Evolutionary conservation across 1,140 invertebrate species (phyloP).

Genomic region (Subanguina moxae): DNA sequence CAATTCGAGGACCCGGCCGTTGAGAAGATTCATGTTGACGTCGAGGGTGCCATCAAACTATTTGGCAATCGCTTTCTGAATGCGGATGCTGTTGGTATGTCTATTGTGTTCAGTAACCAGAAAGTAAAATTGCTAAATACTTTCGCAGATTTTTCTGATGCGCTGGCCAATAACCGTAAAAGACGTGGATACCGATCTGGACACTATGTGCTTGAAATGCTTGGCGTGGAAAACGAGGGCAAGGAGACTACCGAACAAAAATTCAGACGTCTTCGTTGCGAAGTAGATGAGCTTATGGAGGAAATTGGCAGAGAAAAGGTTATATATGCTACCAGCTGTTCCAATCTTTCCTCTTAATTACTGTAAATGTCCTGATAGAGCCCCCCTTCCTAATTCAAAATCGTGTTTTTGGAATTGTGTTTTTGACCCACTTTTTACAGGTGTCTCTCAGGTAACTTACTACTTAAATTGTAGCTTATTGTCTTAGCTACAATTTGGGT

Average conservation of each 20-base stretch:
- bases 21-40: slow-evolving; percentile 31
- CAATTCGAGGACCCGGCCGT: slow-evolving; percentile 23
- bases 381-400: no score
- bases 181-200: slow-evolving; percentile 19
- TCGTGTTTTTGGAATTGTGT: no score
- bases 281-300: slow-evolving; percentile 26
- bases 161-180: slow-evolving; percentile 3
- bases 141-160: slow-evolving; percentile 32
- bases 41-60: slow-evolving; percentile 12
- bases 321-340: no score
- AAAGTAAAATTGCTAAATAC: not conserved
- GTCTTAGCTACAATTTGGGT: no score
- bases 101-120: not conserved
- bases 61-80: slow-evolving; percentile 27
- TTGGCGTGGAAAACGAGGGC: slow-evolving; percentile 10
- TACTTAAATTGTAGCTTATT: no score
- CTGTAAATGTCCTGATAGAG: no score
- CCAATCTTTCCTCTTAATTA: not conserved
- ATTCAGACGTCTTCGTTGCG: slow-evolving; percentile 23
- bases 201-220: slow-evolving; percentile 21
- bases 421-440: no score
- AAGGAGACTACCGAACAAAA: slow-evolving; percentile 32
- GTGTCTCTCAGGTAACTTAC: no score
- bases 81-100: slow-evolving; percentile 23
- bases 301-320: slow-evolving; percentile 12